phyloP scores from a whole-genome alignment of 1,140 invertebrate species.

The Drosophila tropicalis region DNA sequence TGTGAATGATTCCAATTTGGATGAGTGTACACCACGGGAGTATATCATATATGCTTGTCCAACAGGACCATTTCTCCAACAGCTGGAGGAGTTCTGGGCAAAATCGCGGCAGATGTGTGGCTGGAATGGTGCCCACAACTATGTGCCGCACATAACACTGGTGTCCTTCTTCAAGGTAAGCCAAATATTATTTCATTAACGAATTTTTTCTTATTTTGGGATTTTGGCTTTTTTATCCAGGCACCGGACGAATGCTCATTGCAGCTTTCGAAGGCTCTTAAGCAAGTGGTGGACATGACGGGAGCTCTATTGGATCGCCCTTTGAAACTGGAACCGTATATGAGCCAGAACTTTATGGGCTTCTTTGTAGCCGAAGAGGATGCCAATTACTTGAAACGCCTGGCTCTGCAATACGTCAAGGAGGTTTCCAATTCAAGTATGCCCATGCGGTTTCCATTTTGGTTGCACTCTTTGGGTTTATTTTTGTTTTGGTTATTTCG shows the following conservation, averaged over 20 bases:
- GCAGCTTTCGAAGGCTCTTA: slow-evolving; percentile 87
- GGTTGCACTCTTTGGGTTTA: slow-evolving; percentile 57
- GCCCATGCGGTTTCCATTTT: slow-evolving; percentile 48
- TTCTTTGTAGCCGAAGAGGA: slow-evolving; percentile 92
- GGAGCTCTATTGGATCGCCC: slow-evolving; percentile 86
- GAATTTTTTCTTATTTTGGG: not conserved
- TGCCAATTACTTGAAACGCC: slow-evolving; percentile 89
- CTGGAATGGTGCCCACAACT: slow-evolving; percentile 95
- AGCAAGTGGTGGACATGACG: slow-evolving; percentile 88
- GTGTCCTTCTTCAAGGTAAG: slow-evolving; percentile 94
- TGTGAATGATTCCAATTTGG: slow-evolving; percentile 91
- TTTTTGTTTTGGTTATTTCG: slow-evolving; percentile 53
- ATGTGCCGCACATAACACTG: slow-evolving; percentile 94
- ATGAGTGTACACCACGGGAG: slow-evolving; percentile 89
- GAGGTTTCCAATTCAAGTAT: slow-evolving; percentile 90
- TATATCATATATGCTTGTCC: slow-evolving; percentile 95
- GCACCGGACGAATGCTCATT: slow-evolving; percentile 89
- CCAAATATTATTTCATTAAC: not conserved
- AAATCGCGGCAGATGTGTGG: slow-evolving; percentile 89
- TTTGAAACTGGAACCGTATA: slow-evolving; percentile 90
- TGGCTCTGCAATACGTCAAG: slow-evolving; percentile 90
- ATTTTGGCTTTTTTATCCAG: slow-evolving; percentile 81
- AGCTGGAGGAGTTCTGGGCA: slow-evolving; percentile 91
- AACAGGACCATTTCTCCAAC: slow-evolving; percentile 87
- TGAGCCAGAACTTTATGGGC: slow-evolving; percentile 94